Base-by-base conservation (phyloP, 1,140 invertebrate species). In the Papilio polyxenes region DNA sequence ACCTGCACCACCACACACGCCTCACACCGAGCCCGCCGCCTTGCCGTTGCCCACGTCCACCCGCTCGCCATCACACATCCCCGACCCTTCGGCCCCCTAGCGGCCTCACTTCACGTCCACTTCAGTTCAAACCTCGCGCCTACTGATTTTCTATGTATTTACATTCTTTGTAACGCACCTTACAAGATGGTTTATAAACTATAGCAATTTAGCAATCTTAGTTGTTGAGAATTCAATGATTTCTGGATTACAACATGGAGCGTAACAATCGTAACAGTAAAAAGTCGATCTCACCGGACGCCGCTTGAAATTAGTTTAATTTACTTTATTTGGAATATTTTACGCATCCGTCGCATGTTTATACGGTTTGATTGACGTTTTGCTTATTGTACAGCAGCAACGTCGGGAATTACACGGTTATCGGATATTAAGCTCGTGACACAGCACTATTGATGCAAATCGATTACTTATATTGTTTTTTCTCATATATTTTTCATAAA, bases 1-100 rank as follows among this genome's bases (percentile, higher is more conserved):
- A 99, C 98, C 98, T 99, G 97, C 92, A 91, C 91, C 92, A 90
- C 90, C 92, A 91, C 89, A 93, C 90, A 91, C 91, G 89, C 90
- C 88, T 89, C 82, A 76, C 82, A 80, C 85, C 89, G 88, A 89
- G 84, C 87, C 87, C 85, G 87, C 84, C 88, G 86, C 86, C 76
- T 83, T 81, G 84, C 84, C 72, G 80, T 82, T 81, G 69, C 84
- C 62, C 82, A 76, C 78, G 76, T 81, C 81, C 81, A 69, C 83
- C 80, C 85, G 83, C 75, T 80, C 81, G 83, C 80, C 80, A 82
- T 76, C 69, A n/a, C 77, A 77, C 80, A 83, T 59, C 81, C 84
- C 56, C n/a, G 5, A 75, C 75, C 81, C 82, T 7, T 44, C 7
- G 4, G 3, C 81, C 82, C 74, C 83, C 59, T 48, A 37, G 79